Evolutionary conservation across 2,888 invertebrate species (phyloP), one percentile per base, ranked within the genome.

Genomic region (Nymphalis c-album): DNA sequence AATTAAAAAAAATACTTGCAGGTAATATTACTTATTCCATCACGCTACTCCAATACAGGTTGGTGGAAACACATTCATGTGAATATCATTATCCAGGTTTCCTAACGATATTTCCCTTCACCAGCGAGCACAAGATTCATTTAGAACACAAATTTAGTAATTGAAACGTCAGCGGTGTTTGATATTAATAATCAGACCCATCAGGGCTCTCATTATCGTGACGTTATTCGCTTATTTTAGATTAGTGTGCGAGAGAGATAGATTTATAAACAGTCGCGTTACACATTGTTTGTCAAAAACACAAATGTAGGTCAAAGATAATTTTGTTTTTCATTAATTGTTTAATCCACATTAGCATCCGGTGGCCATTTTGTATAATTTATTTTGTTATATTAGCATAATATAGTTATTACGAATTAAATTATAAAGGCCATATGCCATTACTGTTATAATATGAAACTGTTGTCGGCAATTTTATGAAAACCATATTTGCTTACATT

Each of bases 261-360:
- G 40, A 31, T 31, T 31, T 7, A n/a, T 7, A 40, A 2, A 7
- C 18, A 35, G 31, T 40, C 40, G 5, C 18, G 18, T 18, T 40
- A 18, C n/a, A 13, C 4, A 2, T 5, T 40, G 57, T 57, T 46
- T 64, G 60, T 69, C 40, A 53, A 60, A 58, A 68, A 60, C 51
- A 16, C 40, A 20, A 57, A 68, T 63, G 65, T 69, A 57, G 69
- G 70, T 60, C 72, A 72, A 60, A 69, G 63, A 58, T 70, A 62
- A 70, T 71, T 68, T 63, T 61, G 61, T 64, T 69, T 67, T 69
- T 26, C 8, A 20, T 31, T 55, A 57, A 57, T 40, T 57, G 57
- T 57, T 57, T 26, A 57, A 40, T 40, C 57, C 13, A 31, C 7
- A 35, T 26, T 31, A 31, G 17, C 40, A 40, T 57, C 40, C 40